phyloP scores from a whole-genome alignment of 2,888 invertebrate genomes.

The Artemia sinica region DNA sequence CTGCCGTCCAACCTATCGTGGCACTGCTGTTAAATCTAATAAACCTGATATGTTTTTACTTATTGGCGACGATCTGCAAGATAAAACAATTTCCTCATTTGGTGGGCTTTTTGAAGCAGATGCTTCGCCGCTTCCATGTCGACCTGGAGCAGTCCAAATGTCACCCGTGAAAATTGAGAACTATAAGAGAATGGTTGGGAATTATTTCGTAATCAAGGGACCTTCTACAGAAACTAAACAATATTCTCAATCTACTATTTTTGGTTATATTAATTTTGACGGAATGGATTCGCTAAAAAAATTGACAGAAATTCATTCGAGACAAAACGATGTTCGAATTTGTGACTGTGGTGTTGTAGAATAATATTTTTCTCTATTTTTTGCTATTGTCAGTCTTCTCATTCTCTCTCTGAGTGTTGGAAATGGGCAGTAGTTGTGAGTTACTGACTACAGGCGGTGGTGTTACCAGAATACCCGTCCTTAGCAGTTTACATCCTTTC shows the following conservation, averaged over 20 bases:
- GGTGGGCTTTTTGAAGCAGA: conserved; percentile 6
- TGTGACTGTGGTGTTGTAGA: neutral
- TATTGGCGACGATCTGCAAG: neutral
- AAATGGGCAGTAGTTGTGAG: too few relatives aligned
- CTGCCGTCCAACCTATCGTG: neutral
- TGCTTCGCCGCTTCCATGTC: neutral
- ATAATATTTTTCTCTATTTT: neutral
- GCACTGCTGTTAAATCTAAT: neutral
- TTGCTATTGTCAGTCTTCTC: too few relatives aligned
- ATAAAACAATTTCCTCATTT: neutral
- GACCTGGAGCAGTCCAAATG: conserved; percentile 9
- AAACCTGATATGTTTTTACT: neutral
- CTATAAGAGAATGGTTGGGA: neutral
- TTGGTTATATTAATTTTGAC: neutral
- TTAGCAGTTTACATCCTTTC: too few relatives aligned
- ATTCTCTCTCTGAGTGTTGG: too few relatives aligned
- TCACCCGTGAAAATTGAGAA: neutral
- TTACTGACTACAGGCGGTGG: too few relatives aligned
- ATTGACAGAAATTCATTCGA: neutral
- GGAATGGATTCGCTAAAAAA: conserved; percentile 1
- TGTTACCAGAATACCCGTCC: too few relatives aligned
- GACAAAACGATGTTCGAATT: neutral
- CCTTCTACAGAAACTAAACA: neutral
- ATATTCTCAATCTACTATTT: neutral
- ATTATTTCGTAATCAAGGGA: neutral